phyloP scores from a whole-genome alignment of 2,797 vertebrate species.

The Mus caroli region DNA sequence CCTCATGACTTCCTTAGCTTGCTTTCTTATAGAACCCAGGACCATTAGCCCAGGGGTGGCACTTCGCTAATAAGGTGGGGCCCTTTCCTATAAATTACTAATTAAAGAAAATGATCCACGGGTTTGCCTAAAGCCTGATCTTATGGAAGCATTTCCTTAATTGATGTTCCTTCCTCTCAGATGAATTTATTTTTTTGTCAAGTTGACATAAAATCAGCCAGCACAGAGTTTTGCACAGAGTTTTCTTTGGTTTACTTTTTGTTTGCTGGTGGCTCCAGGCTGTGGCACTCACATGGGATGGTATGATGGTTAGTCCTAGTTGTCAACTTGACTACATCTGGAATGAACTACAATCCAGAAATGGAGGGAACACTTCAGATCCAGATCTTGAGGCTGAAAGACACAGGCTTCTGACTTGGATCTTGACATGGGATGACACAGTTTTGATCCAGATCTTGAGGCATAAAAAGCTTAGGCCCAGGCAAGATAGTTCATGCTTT shows the following conservation, averaged over 20 bases:
- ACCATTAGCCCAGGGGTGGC: neutral
- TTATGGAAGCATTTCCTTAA: neutral
- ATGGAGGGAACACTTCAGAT: neutral
- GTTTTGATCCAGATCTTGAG: neutral
- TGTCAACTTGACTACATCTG: neutral
- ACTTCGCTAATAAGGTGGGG: neutral
- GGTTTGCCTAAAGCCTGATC: neutral
- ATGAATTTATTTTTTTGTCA: neutral
- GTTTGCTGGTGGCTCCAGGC: neutral
- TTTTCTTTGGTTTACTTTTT: neutral
- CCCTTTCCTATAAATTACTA: neutral
- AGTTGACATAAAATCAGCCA: neutral
- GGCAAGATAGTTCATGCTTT: neutral
- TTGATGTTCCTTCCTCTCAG: neutral
- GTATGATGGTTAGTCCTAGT: neutral
- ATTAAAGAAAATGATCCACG: neutral
- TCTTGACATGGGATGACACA: no score
- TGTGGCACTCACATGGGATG: neutral
- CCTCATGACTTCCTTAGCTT: neutral
- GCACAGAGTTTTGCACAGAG: neutral
- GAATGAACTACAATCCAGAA: neutral
- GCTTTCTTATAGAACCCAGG: neutral
- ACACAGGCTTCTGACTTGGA: no score
- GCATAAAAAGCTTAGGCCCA: neutral
- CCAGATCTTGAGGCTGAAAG: neutral